A percentile compares a stretch with the other conserved stretches of the same genome.
These are phyloP conservation scores for Excalfactoria chinensis DNA, from an alignment of 2,113 vertebrate species.

Conservation along the genomic window DNA sequence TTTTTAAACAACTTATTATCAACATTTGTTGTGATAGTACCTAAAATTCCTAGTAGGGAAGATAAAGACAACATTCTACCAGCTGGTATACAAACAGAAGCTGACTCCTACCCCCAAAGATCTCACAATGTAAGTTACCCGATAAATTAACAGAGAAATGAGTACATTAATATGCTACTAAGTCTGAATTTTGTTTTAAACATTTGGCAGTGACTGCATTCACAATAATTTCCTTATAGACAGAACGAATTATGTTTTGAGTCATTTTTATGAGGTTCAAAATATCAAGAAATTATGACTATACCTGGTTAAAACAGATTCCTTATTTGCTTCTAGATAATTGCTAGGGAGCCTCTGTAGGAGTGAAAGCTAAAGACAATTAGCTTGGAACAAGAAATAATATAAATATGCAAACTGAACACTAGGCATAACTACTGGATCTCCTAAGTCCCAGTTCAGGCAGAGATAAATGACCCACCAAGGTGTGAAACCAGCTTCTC, in stretches of 20 bases:
- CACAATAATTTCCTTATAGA: not conserved
- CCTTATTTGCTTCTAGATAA: not conserved
- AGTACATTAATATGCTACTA: not conserved
- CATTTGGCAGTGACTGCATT: not conserved
- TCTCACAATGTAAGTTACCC: not conserved
- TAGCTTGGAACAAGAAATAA: not conserved
- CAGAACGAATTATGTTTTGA: conserved; percentile 9
- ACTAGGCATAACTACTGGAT: not conserved
- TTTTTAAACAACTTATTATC: not conserved
- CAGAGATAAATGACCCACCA: not conserved
- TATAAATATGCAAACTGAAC: not conserved
- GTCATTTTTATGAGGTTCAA: not conserved
- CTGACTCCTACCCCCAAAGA: not conserved
- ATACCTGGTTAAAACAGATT: not conserved
- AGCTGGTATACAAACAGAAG: conserved; percentile 8
- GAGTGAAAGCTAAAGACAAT: not conserved
- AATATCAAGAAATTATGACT: not conserved
- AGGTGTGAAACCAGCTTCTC: not conserved
- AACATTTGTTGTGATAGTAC: not conserved
- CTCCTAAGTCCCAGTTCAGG: not conserved
- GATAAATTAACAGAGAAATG: not conserved
- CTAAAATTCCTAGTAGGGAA: not conserved
- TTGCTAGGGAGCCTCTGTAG: not conserved
- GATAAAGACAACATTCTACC: not conserved
- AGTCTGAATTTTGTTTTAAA: conserved; percentile 3